phyloP scores from a whole-genome alignment of 2,888 invertebrate species.

The Diaprepes abbreviatus region DNA sequence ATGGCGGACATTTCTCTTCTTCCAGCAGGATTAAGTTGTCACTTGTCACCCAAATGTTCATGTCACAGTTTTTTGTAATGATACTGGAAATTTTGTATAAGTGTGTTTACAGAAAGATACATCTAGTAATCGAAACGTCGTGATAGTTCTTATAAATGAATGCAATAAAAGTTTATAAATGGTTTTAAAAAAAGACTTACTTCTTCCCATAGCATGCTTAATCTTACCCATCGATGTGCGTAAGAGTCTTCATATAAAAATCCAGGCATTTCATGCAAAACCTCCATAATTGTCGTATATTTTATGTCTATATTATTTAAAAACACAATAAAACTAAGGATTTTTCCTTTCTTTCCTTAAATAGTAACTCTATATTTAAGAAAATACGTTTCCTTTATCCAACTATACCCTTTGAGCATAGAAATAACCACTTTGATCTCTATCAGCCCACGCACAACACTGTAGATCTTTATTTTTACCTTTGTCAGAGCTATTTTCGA shows the following conservation, averaged over 20 bases:
- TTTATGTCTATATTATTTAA: no score
- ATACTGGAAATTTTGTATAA: no score
- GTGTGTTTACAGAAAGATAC: no score
- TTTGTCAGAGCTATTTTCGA: not conserved
- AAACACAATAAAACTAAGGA: no score
- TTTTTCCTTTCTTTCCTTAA: not conserved
- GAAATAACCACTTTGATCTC: not conserved
- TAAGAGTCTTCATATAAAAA: constrained; percentile 61
- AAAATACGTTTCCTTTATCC: not conserved
- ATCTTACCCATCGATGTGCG: constrained; percentile 61
- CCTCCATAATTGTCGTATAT: constrained; percentile 46
- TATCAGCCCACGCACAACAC: not conserved
- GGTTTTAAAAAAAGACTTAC: constrained; percentile 52
- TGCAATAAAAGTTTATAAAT: no score
- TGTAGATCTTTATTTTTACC: not conserved
- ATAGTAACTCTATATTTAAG: not conserved
- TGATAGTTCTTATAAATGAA: no score
- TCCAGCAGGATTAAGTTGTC: no score
- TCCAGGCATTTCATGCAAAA: constrained; percentile 62
- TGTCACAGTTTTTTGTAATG: no score
- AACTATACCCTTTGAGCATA: not conserved
- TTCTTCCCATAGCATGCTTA: constrained; percentile 63
- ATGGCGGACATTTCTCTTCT: no score
- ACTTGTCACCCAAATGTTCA: no score
- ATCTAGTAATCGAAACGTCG: no score